phyloP scores from a whole-genome alignment of 2,888 invertebrate species.

The Apodemia duryi region DNA sequence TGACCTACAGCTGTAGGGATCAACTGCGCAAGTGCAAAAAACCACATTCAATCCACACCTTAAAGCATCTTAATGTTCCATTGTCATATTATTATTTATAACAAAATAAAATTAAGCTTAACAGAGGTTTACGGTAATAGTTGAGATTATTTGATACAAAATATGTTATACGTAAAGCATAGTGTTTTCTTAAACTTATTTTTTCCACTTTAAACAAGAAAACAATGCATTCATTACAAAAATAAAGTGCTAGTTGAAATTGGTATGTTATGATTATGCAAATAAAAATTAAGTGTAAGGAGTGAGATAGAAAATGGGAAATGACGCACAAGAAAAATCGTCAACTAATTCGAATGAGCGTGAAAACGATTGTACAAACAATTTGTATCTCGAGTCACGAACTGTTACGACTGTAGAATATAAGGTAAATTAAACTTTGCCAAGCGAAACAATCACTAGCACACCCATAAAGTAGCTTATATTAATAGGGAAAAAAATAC shows the following conservation, averaged over 20 bases:
- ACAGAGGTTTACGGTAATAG: slow-evolving; percentile 37
- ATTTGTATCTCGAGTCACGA: slow-evolving; percentile 49
- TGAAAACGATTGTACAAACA: slow-evolving; percentile 52
- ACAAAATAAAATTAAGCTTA: too few species aligned
- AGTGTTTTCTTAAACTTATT: background rate
- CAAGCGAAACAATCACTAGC: background rate
- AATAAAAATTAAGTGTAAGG: slow-evolving; percentile 46
- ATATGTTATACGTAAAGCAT: background rate
- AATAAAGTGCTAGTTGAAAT: slow-evolving; percentile 29
- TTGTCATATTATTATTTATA: slow-evolving; percentile 41
- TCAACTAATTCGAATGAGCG: slow-evolving; percentile 59
- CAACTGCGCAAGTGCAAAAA: slow-evolving; percentile 72
- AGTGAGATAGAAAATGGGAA: slow-evolving; percentile 65
- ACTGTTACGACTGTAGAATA: slow-evolving; percentile 59
- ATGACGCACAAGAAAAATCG: slow-evolving; percentile 71
- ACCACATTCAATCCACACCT: slow-evolving; percentile 73
- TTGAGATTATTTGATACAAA: slow-evolving; percentile 26
- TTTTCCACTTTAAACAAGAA: slow-evolving; percentile 14
- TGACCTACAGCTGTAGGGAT: slow-evolving; percentile 4
- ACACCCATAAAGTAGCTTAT: too few species aligned
- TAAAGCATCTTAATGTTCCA: slow-evolving; percentile 52
- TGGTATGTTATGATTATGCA: slow-evolving; percentile 49
- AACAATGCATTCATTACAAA: slow-evolving; percentile 26
- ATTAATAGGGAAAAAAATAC: too few species aligned
- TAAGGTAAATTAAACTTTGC: slow-evolving; percentile 45